A percentile compares a stretch with the other conserved stretches of the same genome.
Conservation (phyloP, 2,797 vertebrate genomes). For the Amphiprion clarkii region DNA sequence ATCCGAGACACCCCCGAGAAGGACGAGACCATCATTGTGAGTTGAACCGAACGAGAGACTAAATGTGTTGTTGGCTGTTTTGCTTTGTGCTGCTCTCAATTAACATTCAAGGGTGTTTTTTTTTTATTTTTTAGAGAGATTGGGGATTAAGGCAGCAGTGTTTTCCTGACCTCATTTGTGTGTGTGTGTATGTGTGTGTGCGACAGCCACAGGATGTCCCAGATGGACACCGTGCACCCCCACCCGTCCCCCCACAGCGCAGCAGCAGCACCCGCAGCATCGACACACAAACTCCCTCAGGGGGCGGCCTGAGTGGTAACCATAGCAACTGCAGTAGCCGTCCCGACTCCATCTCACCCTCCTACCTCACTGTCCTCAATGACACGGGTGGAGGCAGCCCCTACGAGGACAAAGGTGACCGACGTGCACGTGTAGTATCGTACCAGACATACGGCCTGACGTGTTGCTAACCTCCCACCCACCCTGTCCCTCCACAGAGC, state of each 20-base stretch:
- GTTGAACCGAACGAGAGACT: conserved; percentile 63
- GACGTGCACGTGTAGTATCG: no score
- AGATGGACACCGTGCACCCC: conserved; percentile 93
- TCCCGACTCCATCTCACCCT: conserved; percentile 95
- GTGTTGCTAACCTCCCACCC: neutral
- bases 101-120: no score
- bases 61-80: neutral
- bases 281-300: conserved; percentile 96
- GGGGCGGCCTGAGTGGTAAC: conserved; percentile 89
- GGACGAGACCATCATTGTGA: conserved; percentile 95
- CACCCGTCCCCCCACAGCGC: conserved; percentile 88
- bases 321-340: conserved; percentile 97
- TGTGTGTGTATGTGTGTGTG: conserved; percentile 15
- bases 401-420: conserved; percentile 95
- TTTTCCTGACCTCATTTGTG: conserved; percentile 58
- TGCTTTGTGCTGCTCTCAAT: no score
- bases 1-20: conserved; percentile 97
- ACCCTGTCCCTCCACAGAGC: conserved; percentile 83
- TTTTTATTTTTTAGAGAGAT: no score
- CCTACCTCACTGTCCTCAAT: conserved; percentile 94
- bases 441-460: neutral
- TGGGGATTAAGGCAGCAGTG: conserved; percentile 28
- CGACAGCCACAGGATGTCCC: conserved; percentile 95
- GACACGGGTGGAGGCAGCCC: conserved; percentile 93
- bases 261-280: conserved; percentile 98